Percentiles rank a stretch among this genome's conserved stretches.
phyloP scores from a whole-genome alignment of 2,797 vertebrate genomes.

The Anguilla obscura region DNA sequence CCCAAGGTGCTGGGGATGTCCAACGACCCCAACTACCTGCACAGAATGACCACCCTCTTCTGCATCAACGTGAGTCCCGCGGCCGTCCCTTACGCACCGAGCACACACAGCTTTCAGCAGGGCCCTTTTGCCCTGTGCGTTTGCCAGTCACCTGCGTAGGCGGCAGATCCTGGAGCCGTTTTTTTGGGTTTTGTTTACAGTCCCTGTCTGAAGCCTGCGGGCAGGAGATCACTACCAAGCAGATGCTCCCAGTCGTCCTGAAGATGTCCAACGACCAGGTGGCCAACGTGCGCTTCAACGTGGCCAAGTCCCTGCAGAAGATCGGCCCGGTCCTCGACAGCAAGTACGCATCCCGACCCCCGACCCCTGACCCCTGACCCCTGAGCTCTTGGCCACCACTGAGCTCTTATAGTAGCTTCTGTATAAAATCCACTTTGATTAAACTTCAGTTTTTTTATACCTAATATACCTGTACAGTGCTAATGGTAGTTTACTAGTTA shows the following conservation, averaged over 20 bases:
- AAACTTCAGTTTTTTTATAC: no score
- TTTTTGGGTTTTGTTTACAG: slow-evolving; percentile 55
- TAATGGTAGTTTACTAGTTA: no score
- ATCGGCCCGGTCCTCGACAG: slow-evolving; percentile 85
- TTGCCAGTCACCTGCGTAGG: not conserved
- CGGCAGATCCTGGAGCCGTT: not conserved
- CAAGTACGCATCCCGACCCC: slow-evolving; percentile 66
- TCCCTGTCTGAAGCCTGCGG: slow-evolving; percentile 85
- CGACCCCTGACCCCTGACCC: not conserved
- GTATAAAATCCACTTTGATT: no score
- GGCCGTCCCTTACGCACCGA: not conserved
- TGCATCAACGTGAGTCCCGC: slow-evolving; percentile 85
- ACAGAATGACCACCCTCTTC: slow-evolving; percentile 92
- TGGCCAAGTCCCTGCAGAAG: slow-evolving; percentile 89
- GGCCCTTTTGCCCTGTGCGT: not conserved
- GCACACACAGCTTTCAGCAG: not conserved
- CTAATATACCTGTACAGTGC: no score
- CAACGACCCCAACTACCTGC: slow-evolving; percentile 88
- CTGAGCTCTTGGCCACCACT: not conserved
- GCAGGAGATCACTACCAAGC: slow-evolving; percentile 88
- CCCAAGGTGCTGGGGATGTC: slow-evolving; percentile 91
- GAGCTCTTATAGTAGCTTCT: no score
- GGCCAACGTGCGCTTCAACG: slow-evolving; percentile 91
- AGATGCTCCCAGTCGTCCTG: slow-evolving; percentile 88
- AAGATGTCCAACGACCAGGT: slow-evolving; percentile 93